Evolutionary conservation across 2,888 invertebrate genomes (phyloP), one percentile per base, ranked within the genome.

Genomic region (Teinopalpus imperialis): DNA sequence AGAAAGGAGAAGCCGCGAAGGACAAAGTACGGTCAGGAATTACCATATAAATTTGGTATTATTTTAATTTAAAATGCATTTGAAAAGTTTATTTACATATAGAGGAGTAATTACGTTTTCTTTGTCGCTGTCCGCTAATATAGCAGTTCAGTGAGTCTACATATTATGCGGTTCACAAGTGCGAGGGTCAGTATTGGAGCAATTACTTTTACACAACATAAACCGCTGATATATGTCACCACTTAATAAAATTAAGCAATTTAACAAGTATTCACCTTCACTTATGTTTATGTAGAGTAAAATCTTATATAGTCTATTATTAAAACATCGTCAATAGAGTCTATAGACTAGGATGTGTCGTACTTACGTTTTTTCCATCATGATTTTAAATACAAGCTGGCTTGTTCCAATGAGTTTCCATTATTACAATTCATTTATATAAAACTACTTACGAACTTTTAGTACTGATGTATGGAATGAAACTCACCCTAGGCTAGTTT

Each of bases 21-120:
- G 82, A 81, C 83, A 76, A 79, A 81, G 69, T 77, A 81, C 79
- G 82, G 82, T 78, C 77, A 79, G 74, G 68, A 81, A 86, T 85
- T 87, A 78, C 78, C 87, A 86, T 87, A 81, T 83, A 85, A 83
- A 85, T 85, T 85, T 66, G 71, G 81, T 80, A 82, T 86, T 81
- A 83, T 83, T 85, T 85, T 87, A 86, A 86, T 86, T 85, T 82
- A 69, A 77, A 82, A 78, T 76, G 81, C 85, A 82, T 82, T 83
- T 74, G 63, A 69, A 71, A 74, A 77, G 75, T 81, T 74, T 81
- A 86, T 86, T 86, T 78, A 77, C 86, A 86, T 87, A 72, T 83
- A 82, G 79, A 85, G 79, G 75, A 77, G 75, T 58, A 68, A 79
- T 81, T 79, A 81, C 69, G 63, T 77, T 78, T 82, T 81, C 75